A percentile compares a stretch with the other conserved stretches of the same genome.
Conservation (phyloP, 2,888 invertebrate genomes). For the Apotomis capreana region DNA sequence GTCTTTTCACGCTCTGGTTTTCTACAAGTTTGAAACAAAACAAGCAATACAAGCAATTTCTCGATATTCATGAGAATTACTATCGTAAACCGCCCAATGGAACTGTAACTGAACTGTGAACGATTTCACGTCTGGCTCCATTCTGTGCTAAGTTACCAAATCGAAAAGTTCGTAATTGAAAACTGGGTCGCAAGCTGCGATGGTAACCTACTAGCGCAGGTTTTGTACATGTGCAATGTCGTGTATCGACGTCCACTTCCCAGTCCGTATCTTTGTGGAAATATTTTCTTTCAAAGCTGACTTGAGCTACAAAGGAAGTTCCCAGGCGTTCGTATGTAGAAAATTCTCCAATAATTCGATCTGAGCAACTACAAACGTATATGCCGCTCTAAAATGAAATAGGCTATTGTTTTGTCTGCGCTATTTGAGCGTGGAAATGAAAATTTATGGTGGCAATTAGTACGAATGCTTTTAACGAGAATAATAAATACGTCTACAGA, state of each 20-base stretch:
- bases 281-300: constrained; percentile 39
- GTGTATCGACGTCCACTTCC: constrained; percentile 26
- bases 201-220: constrained; percentile 10
- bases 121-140: constrained; percentile 19
- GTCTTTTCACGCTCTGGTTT: too few relatives aligned
- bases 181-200: constrained; percentile 24
- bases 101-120: constrained; percentile 11
- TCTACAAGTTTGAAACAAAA: not conserved
- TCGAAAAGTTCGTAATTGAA: constrained; percentile 30
- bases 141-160: constrained; percentile 19
- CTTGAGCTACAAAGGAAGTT: constrained; percentile 30
- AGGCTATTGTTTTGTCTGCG: constrained; percentile 10
- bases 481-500: constrained; percentile 12
- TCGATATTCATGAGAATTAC: constrained; percentile 3
- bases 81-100: not conserved
- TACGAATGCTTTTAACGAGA: constrained; percentile 15
- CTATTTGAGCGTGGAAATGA: constrained; percentile 3
- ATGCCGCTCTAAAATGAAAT: constrained; percentile 10
- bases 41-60: not conserved
- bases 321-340: constrained; percentile 10
- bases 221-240: constrained; percentile 8
- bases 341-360: constrained; percentile 22
- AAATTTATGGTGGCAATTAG: constrained; percentile 14
- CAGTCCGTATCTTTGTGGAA: constrained; percentile 28
- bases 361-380: not conserved